Conservation (phyloP, 1,140 invertebrate species). For the Physella acuta region DNA sequence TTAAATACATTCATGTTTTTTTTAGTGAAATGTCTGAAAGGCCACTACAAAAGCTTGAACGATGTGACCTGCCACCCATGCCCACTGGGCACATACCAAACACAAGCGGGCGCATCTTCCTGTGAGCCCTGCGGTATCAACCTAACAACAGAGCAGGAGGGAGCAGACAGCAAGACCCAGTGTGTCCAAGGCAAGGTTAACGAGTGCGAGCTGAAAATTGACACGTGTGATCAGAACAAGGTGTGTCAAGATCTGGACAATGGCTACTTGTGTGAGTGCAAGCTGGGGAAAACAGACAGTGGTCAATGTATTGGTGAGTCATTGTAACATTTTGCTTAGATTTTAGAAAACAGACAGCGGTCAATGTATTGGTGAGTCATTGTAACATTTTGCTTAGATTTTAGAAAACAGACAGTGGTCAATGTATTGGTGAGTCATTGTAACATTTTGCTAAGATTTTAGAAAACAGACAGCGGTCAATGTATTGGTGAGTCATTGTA, state of each 20-base stretch:
- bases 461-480: background rate
- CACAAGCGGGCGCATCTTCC: background rate
- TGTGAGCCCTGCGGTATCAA: slow-evolving; percentile 29
- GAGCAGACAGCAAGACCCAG: background rate
- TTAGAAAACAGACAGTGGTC: background rate
- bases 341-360: background rate
- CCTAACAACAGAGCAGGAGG: slow-evolving; percentile 21
- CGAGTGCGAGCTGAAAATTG: slow-evolving; percentile 21
- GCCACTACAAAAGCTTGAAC: slow-evolving; percentile 8
- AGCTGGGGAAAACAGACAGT: slow-evolving; percentile 43
- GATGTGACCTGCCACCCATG: slow-evolving; percentile 11
- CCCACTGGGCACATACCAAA: slow-evolving; percentile 12
- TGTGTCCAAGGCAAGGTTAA: slow-evolving; percentile 22
- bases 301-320: slow-evolving; percentile 26
- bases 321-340: background rate
- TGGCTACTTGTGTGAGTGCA: slow-evolving; percentile 49
- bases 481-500: background rate
- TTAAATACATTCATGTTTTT: no score
- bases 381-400: background rate
- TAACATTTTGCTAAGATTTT: background rate
- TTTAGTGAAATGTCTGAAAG: slow-evolving; percentile 18
- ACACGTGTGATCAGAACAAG: slow-evolving; percentile 48
- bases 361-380: background rate
- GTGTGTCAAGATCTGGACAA: slow-evolving; percentile 46
- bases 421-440: background rate